Evolutionary conservation across 2,113 vertebrate genomes (phyloP), one percentile per base, ranked within the genome.

Genomic region (Balaeniceps rex): DNA sequence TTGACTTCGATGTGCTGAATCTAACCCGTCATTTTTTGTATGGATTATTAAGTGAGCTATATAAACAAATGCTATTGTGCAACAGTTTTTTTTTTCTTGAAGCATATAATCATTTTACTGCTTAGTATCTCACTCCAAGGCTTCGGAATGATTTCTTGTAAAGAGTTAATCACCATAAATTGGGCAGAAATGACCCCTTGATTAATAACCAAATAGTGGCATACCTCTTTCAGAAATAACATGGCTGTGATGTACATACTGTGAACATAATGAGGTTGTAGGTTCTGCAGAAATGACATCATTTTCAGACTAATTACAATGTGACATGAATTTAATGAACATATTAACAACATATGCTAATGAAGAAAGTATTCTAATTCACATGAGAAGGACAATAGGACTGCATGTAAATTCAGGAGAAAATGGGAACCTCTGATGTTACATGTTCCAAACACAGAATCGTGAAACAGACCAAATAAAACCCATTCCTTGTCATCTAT

Each of bases 201-300:
- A 92, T 94, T 94, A 93, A 90, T 90, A 95, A 94, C 78, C 75
- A 83, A 82, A 77, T 31, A 69, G 89, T 77, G 54, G 68, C 74
- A 83, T 74, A 72, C 68, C 84, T 89, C 63, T 49, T 87, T 93
- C 66, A 77, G 87, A 93, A 94, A 90, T 90, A 82, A 80, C 70
- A 60, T 74, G 91, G 14, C 70, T 93, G 38, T 87, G 74, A 87
- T 96, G 84, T 91, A 89, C 84, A 94, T 70, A 96, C 75, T 96
- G 96, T 93, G 93, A 97, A 95, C 78, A 90, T 96, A 88, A 96
- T 94, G 93, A 97, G 91, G 95, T 94, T 94, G 89, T 95, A 95
- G 71, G 93, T 95, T 95, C 94, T 95, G 63, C 75, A 95, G 81
- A 94, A 96, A 94, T 97, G n/a, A 93, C 83, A 94, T 94, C 29